Evolutionary conservation across 2,797 vertebrate genomes (phyloP).

Genomic region (Aselliscus stoliczkanus): DNA sequence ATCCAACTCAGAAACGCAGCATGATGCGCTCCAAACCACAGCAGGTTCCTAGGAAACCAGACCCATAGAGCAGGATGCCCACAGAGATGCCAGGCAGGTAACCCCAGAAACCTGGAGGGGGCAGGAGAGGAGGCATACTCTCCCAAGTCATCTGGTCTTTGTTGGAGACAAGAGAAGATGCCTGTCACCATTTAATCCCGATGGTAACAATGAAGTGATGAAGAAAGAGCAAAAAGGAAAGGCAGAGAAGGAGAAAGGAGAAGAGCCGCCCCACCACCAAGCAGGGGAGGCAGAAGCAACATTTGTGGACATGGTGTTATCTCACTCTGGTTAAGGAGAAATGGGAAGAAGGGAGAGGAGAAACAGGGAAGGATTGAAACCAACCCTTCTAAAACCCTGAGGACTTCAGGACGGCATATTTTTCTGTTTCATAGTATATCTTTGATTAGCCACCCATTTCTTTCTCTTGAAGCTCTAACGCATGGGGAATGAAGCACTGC

Average conservation of each 20-base stretch:
- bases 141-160: not conserved
- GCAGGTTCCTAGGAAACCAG: not conserved
- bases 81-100: not conserved
- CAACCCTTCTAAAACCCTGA: not conserved
- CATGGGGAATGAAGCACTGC: not conserved
- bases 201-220: not conserved
- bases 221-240: not conserved
- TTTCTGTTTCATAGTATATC: not conserved
- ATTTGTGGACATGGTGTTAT: not conserved
- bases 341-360: not conserved
- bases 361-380: not conserved
- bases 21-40: not conserved
- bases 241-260: accelerated
- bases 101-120: accelerated
- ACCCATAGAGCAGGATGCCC: not conserved
- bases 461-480: not conserved
- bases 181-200: not conserved
- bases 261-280: not conserved
- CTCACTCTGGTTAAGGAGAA: not conserved
- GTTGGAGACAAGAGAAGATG: not conserved
- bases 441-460: not conserved
- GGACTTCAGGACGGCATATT: not conserved
- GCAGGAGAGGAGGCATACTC: accelerated
- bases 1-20: not conserved
- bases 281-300: not conserved